Evolutionary conservation across 2,113 vertebrate species (phyloP), one percentile per base, ranked within the genome.

Genomic region (Myotis brandtii): DNA sequence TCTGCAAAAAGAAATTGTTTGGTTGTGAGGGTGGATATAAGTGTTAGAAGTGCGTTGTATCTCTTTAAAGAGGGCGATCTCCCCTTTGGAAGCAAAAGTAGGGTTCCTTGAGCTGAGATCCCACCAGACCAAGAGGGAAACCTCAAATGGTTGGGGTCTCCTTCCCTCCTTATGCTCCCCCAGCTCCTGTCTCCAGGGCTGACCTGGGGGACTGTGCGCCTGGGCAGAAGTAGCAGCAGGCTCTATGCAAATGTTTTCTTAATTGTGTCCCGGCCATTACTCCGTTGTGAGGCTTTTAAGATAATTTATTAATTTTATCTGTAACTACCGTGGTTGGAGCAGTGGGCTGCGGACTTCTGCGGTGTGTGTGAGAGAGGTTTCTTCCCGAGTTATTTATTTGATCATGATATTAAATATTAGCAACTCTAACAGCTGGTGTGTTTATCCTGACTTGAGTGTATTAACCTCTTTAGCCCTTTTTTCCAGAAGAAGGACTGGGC

Each of bases 401-500:
- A 98, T 98, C 98, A 98, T 98, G 98, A 98, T 98, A 98, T 99
- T 99, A 99, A 99, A 99, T 98, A 98, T 98, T 98, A 99, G 98
- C 99, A 99, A 98, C 97, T 98, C 98, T 98, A 99, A 99, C 99
- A 99, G 98, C 98, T 99, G 99, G 98, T 98, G 98, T 99, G 98
- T 99, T 99, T 99, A 99, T 98, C 98, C 99, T 98, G 98, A 99
- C 98, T 99, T 98, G 98, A 99, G 98, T 99, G 98, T 98, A 99
- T 99, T 99, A 99, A 99, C 98, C 99, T 99, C 99, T 99, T 98
- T 98, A 98, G 98, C 98, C 98, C 96, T 98, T 98, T 98, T 98
- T 99, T 99, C 98, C 98, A 98, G 98, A 98, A 98, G 98, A 99
- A 99, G 98, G 98, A 98, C 98, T 98, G 98, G 83, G 98, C 98